phyloP scores from a whole-genome alignment of 2,888 invertebrate species.

The Nephrotoma flavescens region DNA sequence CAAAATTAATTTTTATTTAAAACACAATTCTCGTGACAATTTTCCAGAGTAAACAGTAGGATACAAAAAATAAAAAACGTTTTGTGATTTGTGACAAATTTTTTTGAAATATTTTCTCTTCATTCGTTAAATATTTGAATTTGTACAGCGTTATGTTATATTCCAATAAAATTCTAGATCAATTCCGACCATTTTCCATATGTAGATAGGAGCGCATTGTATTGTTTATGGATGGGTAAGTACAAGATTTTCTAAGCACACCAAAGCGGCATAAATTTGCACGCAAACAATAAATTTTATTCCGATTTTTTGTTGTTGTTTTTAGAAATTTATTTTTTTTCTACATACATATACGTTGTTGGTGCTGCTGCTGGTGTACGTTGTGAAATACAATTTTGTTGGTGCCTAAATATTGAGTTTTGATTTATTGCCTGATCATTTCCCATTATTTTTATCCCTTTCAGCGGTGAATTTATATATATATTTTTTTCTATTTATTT shows the following conservation, averaged over 20 bases:
- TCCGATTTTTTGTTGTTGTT: neutral
- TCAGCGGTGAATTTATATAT: constrained; percentile 1
- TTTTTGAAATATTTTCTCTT: neutral
- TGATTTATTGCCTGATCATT: constrained; percentile 3
- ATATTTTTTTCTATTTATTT: neutral
- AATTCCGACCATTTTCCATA: neutral
- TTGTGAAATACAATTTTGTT: neutral
- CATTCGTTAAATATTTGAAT: neutral
- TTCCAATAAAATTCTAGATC: neutral
- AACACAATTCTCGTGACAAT: neutral
- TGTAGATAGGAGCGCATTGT: neutral
- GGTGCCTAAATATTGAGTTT: neutral
- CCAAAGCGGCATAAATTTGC: neutral
- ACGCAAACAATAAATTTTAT: neutral
- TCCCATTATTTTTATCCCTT: constrained; percentile 4
- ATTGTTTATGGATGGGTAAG: neutral
- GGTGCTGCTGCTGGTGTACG: neutral
- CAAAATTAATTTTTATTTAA: neutral
- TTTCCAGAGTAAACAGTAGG: neutral
- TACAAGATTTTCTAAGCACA: neutral
- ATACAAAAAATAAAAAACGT: neutral
- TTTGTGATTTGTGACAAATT: constrained; percentile 1
- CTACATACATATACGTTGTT: neutral
- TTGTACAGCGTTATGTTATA: neutral
- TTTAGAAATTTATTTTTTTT: neutral